A percentile compares a stretch with the other conserved stretches of the same genome.
Evolutionary conservation across 2,888 invertebrate genomes (phyloP).

Genomic region (Lobophora halterata): DNA sequence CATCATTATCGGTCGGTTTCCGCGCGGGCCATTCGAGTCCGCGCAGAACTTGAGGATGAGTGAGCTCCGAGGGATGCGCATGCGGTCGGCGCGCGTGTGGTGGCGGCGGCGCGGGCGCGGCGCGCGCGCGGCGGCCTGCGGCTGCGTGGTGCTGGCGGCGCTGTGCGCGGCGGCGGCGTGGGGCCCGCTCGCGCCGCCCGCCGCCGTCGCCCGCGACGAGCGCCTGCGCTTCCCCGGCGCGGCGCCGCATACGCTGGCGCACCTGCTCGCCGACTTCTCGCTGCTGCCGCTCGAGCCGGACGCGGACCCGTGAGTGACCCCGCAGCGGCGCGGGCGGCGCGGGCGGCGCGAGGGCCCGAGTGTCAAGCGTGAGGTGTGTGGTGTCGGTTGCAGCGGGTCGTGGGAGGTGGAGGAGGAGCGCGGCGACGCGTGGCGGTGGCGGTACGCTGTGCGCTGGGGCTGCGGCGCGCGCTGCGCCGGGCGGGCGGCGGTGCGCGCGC

Average conservation of each 20-base stretch:
- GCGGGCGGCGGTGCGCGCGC: slow-evolving; percentile 33
- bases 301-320: slow-evolving; percentile 8
- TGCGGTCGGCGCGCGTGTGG: slow-evolving; percentile 1
- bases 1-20: background rate
- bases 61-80: background rate
- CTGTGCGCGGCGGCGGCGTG: slow-evolving; percentile 18
- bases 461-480: slow-evolving; percentile 52
- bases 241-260: slow-evolving; percentile 37
- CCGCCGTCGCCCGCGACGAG: slow-evolving; percentile 27
- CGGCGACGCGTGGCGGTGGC: slow-evolving; percentile 54
- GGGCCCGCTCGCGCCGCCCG: slow-evolving; percentile 22
- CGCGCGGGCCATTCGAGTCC: background rate
- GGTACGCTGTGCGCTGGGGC: slow-evolving; percentile 44
- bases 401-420: slow-evolving; percentile 51
- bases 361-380: background rate
- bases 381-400: slow-evolving; percentile 32
- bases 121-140: background rate
- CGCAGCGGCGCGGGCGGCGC: background rate
- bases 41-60: no score
- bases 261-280: slow-evolving; percentile 54
- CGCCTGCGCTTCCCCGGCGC: slow-evolving; percentile 30
- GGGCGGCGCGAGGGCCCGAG: background rate
- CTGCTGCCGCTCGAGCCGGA: slow-evolving; percentile 39
- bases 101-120: slow-evolving; percentile 4
- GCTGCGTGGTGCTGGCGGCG: slow-evolving; percentile 2